These are phyloP conservation scores for Nomada ferruginata DNA, from an alignment of 2,888 invertebrate species.

Conservation along the genomic window DNA sequence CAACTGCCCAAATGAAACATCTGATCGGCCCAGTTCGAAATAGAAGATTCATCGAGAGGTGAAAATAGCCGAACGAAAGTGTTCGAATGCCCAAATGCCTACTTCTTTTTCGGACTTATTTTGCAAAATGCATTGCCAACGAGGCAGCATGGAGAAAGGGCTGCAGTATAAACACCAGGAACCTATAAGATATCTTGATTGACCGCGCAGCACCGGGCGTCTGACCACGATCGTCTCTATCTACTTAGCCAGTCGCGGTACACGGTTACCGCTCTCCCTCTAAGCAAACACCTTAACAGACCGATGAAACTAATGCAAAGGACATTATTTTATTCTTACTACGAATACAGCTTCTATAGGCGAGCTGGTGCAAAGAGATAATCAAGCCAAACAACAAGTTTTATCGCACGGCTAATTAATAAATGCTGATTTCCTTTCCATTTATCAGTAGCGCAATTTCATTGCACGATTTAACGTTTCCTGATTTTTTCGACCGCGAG, in stretches of 20 bases:
- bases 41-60: conserved; percentile 43
- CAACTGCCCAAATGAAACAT: conserved; percentile 49
- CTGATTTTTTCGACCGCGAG: no score
- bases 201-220: conserved; percentile 31
- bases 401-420: no score
- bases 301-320: background rate
- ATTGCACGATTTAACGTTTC: no score
- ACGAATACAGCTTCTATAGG: no score
- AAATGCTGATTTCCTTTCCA: no score
- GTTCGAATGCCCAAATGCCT: conserved; percentile 32
- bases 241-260: conserved; percentile 44
- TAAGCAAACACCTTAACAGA: conserved; percentile 7
- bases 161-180: no score
- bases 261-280: conserved; percentile 5
- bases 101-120: background rate
- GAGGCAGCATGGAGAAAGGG: background rate
- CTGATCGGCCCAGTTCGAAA: conserved; percentile 56
- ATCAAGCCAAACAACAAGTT: no score
- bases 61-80: conserved; percentile 50
- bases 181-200: no score
- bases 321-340: no score
- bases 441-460: no score
- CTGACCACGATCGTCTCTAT: conserved; percentile 46
- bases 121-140: background rate
- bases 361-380: no score